Evolutionary conservation across 2,113 vertebrate genomes (phyloP).

Genomic region (Onychostruthus taczanowskii): DNA sequence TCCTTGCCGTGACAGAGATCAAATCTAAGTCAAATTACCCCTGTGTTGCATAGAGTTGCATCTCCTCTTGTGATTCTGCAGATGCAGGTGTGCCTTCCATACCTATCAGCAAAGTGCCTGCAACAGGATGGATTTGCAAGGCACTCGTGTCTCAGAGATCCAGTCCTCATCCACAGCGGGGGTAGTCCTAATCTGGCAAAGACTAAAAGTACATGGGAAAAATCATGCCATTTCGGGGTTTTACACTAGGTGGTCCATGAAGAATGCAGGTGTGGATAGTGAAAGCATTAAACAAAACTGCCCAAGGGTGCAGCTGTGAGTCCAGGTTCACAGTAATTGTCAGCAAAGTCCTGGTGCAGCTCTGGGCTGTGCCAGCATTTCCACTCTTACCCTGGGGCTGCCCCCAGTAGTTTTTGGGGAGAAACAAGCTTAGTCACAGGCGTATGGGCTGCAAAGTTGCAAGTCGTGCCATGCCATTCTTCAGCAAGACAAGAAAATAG

Average conservation of each 20-base stretch:
- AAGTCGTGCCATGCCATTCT: background rate
- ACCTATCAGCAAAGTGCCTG: background rate
- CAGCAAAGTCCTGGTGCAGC: background rate
- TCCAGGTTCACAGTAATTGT: fast-evolving
- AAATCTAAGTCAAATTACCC: background rate
- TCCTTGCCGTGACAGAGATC: background rate
- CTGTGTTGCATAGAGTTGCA: background rate
- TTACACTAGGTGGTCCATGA: background rate
- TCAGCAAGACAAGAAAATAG: background rate
- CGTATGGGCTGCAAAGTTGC: background rate
- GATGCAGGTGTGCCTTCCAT: background rate
- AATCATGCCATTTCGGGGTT: background rate
- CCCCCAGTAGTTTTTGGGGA: background rate
- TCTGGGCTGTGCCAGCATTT: background rate
- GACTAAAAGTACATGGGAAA: background rate
- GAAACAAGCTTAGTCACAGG: background rate
- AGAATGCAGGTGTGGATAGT: background rate
- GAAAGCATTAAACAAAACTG: background rate
- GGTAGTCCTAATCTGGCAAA: background rate
- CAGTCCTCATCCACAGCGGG: background rate
- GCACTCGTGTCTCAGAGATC: background rate
- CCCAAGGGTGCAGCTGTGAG: fast-evolving
- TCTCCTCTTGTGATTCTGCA: background rate
- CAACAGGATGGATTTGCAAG: background rate
- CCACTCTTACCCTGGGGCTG: background rate